Evolutionary conservation across 2,113 vertebrate genomes (phyloP).

Genomic region (Phaethon lepturus): DNA sequence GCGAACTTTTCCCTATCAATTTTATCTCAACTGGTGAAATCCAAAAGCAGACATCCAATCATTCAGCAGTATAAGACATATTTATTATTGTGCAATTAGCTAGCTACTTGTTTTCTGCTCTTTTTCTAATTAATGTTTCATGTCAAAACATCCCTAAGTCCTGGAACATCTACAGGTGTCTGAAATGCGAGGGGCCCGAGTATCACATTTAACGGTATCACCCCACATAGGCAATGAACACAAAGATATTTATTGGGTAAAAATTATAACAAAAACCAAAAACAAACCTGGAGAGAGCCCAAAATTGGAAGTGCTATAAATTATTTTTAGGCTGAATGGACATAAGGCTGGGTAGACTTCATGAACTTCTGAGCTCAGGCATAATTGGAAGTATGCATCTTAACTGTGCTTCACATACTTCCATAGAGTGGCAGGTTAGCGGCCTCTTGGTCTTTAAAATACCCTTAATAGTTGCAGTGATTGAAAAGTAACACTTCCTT

Average conservation of each 20-base stretch:
- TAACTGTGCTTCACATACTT: not conserved
- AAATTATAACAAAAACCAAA: not conserved
- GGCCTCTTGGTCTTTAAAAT: not conserved
- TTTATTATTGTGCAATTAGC: not conserved
- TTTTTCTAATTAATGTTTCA: not conserved
- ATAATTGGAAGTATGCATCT: not conserved
- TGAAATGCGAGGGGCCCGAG: not conserved
- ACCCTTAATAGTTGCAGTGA: not conserved
- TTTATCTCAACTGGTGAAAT: not conserved
- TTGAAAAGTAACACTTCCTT: not conserved
- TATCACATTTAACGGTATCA: not conserved
- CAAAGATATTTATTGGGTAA: not conserved
- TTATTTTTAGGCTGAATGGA: not conserved
- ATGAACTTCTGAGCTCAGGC: not conserved
- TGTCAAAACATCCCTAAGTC: not conserved
- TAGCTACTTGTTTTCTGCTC: not conserved
- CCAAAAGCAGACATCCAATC: not conserved
- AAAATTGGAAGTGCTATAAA: not conserved
- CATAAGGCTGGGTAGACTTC: not conserved
- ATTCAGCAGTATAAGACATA: not conserved
- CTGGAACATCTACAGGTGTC: not conserved
- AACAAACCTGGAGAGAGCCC: not conserved
- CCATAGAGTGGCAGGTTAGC: not conserved
- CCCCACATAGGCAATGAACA: not conserved
- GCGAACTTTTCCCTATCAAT: not conserved